Evolutionary conservation across 2,888 invertebrate species (phyloP).

Genomic region (Phymatocera aterrima): DNA sequence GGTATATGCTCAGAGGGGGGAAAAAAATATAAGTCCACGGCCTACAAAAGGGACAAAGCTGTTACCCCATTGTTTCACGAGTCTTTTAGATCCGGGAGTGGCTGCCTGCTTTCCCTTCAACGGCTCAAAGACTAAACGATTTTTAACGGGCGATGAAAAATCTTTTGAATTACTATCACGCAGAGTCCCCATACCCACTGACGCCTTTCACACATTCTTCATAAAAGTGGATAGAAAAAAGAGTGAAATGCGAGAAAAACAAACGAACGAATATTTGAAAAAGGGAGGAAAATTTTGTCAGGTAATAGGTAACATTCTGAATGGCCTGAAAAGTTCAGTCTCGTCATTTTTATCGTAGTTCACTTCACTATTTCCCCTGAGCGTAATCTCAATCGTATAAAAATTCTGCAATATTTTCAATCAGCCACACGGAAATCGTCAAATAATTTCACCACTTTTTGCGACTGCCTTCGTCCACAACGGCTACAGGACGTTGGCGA

Average conservation of each 20-base stretch:
- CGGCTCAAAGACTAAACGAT: constrained; percentile 46
- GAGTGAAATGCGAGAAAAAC: background rate
- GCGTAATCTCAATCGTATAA: background rate
- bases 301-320: background rate
- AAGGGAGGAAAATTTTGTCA: background rate
- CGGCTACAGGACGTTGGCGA: constrained; percentile 25
- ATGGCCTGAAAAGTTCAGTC: no score
- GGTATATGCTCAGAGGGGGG: constrained; percentile 23
- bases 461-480: constrained; percentile 51
- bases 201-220: background rate
- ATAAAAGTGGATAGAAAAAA: background rate
- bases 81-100: constrained; percentile 31
- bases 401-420: background rate
- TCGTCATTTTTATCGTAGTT: no score
- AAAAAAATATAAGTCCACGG: constrained; percentile 35
- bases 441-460: constrained; percentile 55
- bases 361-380: background rate
- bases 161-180: constrained; percentile 35
- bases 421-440: constrained; percentile 54
- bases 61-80: constrained; percentile 43
- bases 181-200: no score
- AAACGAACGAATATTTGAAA: background rate
- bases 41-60: constrained; percentile 43
- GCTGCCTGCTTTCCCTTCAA: constrained; percentile 32
- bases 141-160: constrained; percentile 49